Base-by-base conservation (phyloP, 2,797 vertebrate genomes). In the Xerus rutilus region DNA sequence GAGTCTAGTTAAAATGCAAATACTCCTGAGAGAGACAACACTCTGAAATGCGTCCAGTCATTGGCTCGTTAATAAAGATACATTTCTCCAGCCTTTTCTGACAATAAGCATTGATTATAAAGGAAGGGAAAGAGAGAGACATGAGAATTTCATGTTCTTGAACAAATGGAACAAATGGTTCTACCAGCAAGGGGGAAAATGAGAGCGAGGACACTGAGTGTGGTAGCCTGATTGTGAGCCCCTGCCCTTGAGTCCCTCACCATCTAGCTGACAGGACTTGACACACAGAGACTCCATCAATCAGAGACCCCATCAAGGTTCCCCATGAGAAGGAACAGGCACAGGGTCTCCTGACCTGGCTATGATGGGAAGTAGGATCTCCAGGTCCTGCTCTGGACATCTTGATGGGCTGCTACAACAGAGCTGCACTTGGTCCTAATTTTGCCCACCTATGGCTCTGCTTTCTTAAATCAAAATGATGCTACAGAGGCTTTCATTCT, bases 1-100 rank as follows among this genome's bases (percentile, higher is more conserved):
- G 47, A 30, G 91, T 21, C 39, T 70, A 54, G 43, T 93, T 93
- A 89, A 95, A 88, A 69, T 30, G 72, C 67, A 74, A 92, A 93
- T 52, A 82, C 13, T 20, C 85, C 20, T 1, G 39, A 79, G 30
- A 81, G 57, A 95, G 28, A 43, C 82, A 74, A 35, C 15, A 25
- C 39, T 54, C 25, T 18, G 52, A 64, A 57, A 78, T 32, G n/a
- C 18, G 57, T 30, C 77, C 23, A 47, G 83, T 95, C 84, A 86
- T 69, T 91, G 84, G 49, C 30, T 59, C 39, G 59, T 90, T 72
- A 59, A 86, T 57, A 73, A 89, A 52, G 86, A 86, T 59, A 47
- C 3, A 54, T 57, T 85, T 87, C 49, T 85, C 18, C 28, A 87
- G 72, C 13, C 67, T 91, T 87, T 83, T 74, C 65, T 43, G 87